Percentiles rank a stretch among this genome's conserved stretches.
phyloP scores from a whole-genome alignment of 2,888 invertebrate species.

The Thereva nobilitata region DNA sequence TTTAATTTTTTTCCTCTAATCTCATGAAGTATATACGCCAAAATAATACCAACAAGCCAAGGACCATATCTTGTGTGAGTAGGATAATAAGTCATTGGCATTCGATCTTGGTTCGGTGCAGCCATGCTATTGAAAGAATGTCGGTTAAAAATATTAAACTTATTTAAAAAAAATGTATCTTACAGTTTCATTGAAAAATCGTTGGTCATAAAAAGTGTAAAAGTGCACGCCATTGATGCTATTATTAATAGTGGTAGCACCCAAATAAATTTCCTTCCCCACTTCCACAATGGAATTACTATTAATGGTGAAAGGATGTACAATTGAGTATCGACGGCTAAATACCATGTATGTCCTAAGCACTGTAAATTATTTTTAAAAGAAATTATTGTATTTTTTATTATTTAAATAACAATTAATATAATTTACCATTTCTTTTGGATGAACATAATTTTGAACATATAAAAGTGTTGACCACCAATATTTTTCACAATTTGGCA shows the following conservation, averaged over 20 bases:
- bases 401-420: neutral
- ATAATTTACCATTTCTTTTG: slow-evolving; percentile 46
- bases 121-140: neutral
- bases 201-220: slow-evolving; percentile 52
- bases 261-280: slow-evolving; percentile 51
- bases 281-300: slow-evolving; percentile 59
- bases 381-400: neutral
- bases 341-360: slow-evolving; percentile 64
- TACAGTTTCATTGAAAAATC: slow-evolving; percentile 49
- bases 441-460: slow-evolving; percentile 56
- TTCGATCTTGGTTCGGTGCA: neutral
- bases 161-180: no score
- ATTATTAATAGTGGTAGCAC: slow-evolving; percentile 50
- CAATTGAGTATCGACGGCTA: slow-evolving; percentile 65
- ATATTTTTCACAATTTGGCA: slow-evolving; percentile 48
- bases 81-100: slow-evolving; percentile 51
- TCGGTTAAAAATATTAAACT: neutral
- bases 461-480: slow-evolving; percentile 59
- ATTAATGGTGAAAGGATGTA: slow-evolving; percentile 63
- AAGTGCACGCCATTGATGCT: slow-evolving; percentile 53
- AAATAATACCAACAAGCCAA: slow-evolving; percentile 56
- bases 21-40: slow-evolving; percentile 54
- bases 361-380: slow-evolving; percentile 53
- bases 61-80: slow-evolving; percentile 56
- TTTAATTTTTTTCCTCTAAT: slow-evolving; percentile 52